phyloP scores from a whole-genome alignment of 2,113 vertebrate genomes.

The Rallus limicola region DNA sequence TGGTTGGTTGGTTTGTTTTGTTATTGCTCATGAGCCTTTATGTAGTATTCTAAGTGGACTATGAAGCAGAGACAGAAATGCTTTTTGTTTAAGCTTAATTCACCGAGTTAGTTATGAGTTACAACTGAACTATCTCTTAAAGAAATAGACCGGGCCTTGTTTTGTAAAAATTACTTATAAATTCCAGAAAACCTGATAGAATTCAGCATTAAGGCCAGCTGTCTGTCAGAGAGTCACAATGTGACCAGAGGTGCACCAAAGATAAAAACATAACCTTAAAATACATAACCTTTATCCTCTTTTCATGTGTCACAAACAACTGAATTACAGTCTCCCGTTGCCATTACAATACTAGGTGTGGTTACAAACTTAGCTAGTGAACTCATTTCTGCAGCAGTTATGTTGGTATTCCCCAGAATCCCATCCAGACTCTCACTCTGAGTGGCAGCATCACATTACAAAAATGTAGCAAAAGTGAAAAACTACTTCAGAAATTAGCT shows the following conservation, averaged over 20 bases:
- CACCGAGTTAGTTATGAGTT: neutral
- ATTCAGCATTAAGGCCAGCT: neutral
- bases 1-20: neutral
- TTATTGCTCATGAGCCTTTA: rapidly evolving
- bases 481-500: neutral
- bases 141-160: neutral
- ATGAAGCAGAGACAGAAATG: neutral
- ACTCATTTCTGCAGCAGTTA: neutral
- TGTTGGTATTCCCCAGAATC: neutral
- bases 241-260: neutral
- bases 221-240: neutral
- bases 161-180: neutral
- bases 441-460: neutral
- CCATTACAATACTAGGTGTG: neutral
- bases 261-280: neutral
- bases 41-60: neutral
- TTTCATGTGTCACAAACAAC: neutral
- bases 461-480: neutral
- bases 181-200: neutral
- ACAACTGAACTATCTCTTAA: neutral
- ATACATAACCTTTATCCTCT: neutral
- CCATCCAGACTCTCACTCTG: neutral
- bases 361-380: neutral
- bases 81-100: neutral
- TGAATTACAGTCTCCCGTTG: neutral